Evolutionary conservation across 2,113 vertebrate genomes (phyloP).

Genomic region (Epinephelus moara): DNA sequence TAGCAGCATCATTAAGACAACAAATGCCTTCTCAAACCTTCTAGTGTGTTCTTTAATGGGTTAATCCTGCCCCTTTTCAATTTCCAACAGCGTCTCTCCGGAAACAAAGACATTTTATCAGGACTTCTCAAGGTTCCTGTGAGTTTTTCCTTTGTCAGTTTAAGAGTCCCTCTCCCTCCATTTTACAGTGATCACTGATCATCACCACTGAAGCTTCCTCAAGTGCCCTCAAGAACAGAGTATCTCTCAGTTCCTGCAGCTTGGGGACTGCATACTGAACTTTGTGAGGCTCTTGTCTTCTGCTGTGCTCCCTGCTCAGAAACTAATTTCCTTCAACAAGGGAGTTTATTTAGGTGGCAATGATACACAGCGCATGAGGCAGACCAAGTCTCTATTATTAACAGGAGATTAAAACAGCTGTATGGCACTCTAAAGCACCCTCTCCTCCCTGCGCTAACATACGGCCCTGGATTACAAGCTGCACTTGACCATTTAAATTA

Average conservation of each 20-base stretch:
- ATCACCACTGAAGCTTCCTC: slow-evolving; percentile 67
- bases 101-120: slow-evolving; percentile 64
- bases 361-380: slow-evolving; percentile 86
- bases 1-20: slow-evolving; percentile 77
- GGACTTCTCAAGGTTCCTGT: slow-evolving; percentile 42
- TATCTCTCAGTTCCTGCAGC: slow-evolving; percentile 65
- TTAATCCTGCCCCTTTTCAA: slow-evolving; percentile 70
- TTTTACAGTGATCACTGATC: slow-evolving; percentile 78
- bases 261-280: slow-evolving; percentile 66
- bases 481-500: slow-evolving; percentile 99
- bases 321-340: slow-evolving; percentile 79
- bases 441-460: slow-evolving; percentile 91
- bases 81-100: slow-evolving; percentile 48
- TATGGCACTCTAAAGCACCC: slow-evolving; percentile 93
- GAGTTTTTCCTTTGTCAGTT: slow-evolving; percentile 45
- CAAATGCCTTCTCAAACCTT: slow-evolving; percentile 68
- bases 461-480: slow-evolving; percentile 94
- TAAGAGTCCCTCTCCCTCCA: slow-evolving; percentile 45
- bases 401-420: slow-evolving; percentile 98
- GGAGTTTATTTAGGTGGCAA: slow-evolving; percentile 81
- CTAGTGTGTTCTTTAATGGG: slow-evolving; percentile 54
- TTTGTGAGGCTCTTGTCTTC: slow-evolving; percentile 76
- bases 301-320: slow-evolving; percentile 66
- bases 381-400: slow-evolving; percentile 92
- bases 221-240: slow-evolving; percentile 70